A percentile compares a stretch with the other conserved stretches of the same genome.
These are phyloP conservation scores for Propithecus deckenii DNA, from an alignment of 2,797 vertebrate species.

Conservation along the genomic window DNA sequence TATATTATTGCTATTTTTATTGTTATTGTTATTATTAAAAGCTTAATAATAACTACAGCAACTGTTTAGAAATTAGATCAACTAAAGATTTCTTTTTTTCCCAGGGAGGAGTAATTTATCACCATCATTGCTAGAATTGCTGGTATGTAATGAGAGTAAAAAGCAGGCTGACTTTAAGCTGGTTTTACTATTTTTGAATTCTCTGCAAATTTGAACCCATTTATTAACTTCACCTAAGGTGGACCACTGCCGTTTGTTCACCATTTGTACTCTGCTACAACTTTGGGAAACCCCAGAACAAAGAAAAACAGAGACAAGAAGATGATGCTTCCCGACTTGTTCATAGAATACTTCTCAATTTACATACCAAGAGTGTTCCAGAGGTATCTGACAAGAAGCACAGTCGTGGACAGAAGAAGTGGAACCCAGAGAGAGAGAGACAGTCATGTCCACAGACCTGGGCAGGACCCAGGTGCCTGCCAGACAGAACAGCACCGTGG, in stretches of 20 bases:
- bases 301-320: neutral
- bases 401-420: neutral
- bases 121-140: neutral
- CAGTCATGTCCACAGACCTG: neutral
- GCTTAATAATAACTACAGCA: neutral
- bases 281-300: neutral
- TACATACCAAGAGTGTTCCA: neutral
- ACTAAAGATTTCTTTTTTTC: neutral
- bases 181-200: neutral
- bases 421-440: neutral
- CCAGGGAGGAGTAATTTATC: neutral
- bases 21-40: neutral
- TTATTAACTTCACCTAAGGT: neutral
- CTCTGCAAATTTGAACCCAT: neutral
- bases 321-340: neutral
- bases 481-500: neutral
- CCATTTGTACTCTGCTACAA: neutral
- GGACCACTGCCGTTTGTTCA: neutral
- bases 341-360: neutral
- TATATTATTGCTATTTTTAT: neutral
- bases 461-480: neutral
- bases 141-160: neutral
- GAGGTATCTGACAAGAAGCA: neutral
- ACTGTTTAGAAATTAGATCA: neutral
- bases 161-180: neutral